Evolutionary conservation across 2,888 invertebrate species (phyloP).

Genomic region (Leptura quadrifasciata): DNA sequence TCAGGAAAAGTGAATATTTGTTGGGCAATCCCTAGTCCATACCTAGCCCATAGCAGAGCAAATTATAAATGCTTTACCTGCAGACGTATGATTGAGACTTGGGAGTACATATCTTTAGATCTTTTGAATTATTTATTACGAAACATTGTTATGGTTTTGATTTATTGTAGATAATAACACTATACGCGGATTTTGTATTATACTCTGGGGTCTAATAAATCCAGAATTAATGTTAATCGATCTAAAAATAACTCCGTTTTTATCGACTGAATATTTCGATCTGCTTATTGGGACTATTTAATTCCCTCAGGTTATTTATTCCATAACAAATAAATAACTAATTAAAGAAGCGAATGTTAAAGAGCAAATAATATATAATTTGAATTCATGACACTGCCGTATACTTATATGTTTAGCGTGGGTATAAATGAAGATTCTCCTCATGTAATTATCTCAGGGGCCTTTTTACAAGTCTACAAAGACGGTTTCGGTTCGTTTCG

Average conservation of each 20-base stretch:
- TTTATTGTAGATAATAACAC: conserved; percentile 44
- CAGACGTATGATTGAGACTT: conserved; percentile 36
- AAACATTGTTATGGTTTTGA: conserved; percentile 45
- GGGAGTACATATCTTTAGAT: conserved; percentile 42
- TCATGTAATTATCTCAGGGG: background rate
- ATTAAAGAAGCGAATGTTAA: conserved; percentile 4
- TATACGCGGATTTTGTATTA: conserved; percentile 36
- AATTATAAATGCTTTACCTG: conserved; percentile 21
- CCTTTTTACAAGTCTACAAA: background rate
- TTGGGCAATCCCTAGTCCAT: conserved; percentile 11
- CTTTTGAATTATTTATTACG: conserved; percentile 42
- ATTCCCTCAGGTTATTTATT: background rate
- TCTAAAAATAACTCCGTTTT: conserved; percentile 31
- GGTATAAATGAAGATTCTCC: background rate
- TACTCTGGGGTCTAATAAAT: conserved; percentile 30
- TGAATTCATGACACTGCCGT: conserved; percentile 7
- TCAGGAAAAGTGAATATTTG: background rate
- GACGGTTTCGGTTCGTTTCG: background rate
- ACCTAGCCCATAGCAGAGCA: background rate
- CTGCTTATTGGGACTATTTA: conserved; percentile 12
- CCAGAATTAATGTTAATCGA: conserved; percentile 34
- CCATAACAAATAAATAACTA: conserved; percentile 3
- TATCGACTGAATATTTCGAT: background rate
- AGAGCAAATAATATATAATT: background rate
- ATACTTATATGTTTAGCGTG: background rate